A percentile compares a stretch with the other conserved stretches of the same genome.
These are phyloP conservation scores for Drosophila takahashii DNA, from an alignment of 1,140 invertebrate genomes.

Conservation along the genomic window DNA sequence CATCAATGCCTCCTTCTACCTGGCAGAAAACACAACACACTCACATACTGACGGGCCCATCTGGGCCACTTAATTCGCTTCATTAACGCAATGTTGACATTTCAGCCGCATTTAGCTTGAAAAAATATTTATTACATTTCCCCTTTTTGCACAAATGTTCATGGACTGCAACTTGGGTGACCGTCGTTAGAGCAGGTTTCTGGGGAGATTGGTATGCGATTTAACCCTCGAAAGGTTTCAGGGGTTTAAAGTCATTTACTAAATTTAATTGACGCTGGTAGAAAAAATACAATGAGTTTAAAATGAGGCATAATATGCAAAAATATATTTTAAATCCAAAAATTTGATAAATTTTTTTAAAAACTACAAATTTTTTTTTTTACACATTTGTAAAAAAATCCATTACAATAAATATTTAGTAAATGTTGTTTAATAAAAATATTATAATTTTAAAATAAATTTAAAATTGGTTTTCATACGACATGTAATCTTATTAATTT, in stretches of 20 bases:
- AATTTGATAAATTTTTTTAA: too few relatives aligned
- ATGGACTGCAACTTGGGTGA: conserved; percentile 6
- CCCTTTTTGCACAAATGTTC: conserved; percentile 7
- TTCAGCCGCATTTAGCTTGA: conserved; percentile 39
- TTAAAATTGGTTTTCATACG: too few relatives aligned
- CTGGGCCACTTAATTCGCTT: conserved; percentile 52
- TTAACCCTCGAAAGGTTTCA: not conserved
- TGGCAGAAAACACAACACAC: not conserved
- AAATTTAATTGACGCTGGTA: too few relatives aligned
- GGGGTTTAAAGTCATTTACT: too few relatives aligned
- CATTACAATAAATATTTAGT: too few relatives aligned
- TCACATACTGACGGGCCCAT: not conserved
- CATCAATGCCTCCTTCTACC: conserved; percentile 11
- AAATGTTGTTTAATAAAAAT: too few relatives aligned
- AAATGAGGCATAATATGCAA: too few relatives aligned
- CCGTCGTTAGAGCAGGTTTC: not conserved
- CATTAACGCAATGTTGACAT: conserved; percentile 66
- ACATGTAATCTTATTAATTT: not conserved
- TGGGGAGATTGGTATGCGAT: not conserved
- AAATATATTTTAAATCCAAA: too few relatives aligned
- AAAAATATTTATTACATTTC: conserved; percentile 50
- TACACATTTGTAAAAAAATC: too few relatives aligned
- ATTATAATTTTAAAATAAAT: too few relatives aligned
- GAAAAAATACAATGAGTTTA: too few relatives aligned
- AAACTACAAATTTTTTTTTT: too few relatives aligned